A percentile compares a stretch with the other conserved stretches of the same genome.
Evolutionary conservation across 2,797 vertebrate genomes (phyloP).

Genomic region (Poecile montanus): DNA sequence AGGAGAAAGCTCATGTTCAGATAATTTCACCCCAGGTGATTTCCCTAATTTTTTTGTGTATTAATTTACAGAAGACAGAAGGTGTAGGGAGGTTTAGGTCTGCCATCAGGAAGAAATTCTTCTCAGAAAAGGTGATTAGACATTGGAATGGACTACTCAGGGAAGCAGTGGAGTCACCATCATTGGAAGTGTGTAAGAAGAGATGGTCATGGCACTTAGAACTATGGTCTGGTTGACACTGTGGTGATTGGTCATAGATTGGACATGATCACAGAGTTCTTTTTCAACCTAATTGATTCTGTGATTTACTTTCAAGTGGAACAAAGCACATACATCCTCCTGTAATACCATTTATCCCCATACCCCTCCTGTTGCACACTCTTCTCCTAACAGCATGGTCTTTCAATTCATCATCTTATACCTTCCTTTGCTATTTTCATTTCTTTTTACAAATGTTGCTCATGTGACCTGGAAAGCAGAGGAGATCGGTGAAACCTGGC

Average conservation of each 20-base stretch:
- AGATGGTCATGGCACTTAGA: background rate
- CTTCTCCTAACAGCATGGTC: background rate
- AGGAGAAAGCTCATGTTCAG: background rate
- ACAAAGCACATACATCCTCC: background rate
- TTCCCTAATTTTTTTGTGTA: background rate
- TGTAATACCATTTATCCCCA: background rate
- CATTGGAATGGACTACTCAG: background rate
- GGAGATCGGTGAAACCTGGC: background rate
- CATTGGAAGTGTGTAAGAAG: background rate
- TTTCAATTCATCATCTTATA: background rate
- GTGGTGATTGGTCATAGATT: background rate
- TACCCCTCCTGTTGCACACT: background rate
- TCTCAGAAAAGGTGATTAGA: background rate
- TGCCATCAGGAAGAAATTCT: background rate
- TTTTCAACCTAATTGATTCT: background rate
- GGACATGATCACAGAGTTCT: background rate
- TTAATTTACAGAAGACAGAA: background rate
- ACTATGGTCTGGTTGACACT: background rate
- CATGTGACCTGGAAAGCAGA: background rate
- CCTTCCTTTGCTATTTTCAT: background rate
- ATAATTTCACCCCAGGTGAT: background rate
- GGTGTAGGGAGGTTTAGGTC: background rate
- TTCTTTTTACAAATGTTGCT: background rate
- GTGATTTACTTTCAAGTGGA: background rate
- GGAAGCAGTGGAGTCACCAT: background rate